phyloP scores from a whole-genome alignment of 2,888 invertebrate genomes.

The Eupithecia tripunctaria region DNA sequence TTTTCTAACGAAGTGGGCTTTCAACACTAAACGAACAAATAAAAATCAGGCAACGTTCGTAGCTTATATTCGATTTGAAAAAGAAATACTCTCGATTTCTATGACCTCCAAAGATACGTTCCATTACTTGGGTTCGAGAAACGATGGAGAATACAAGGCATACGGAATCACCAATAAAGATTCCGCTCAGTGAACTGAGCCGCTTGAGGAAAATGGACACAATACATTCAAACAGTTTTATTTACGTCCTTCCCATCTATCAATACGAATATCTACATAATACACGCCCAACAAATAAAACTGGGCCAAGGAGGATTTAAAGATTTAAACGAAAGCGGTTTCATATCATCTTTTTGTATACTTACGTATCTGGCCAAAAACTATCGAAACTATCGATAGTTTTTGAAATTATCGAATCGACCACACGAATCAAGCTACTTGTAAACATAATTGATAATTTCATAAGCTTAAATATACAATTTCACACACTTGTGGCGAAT shows the following conservation, averaged over 20 bases:
- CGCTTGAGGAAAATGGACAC: conserved; percentile 29
- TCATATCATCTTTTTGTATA: not conserved
- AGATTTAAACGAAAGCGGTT: not conserved
- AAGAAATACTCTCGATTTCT: not conserved
- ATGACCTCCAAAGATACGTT: not conserved
- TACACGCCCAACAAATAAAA: conserved; percentile 11
- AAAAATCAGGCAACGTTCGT: not conserved
- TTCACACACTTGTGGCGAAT: too few relatives aligned
- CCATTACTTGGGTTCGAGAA: conserved; percentile 15
- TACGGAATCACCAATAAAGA: conserved; percentile 15
- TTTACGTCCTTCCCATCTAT: conserved; percentile 26
- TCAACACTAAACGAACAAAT: not conserved
- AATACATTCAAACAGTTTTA: conserved; percentile 23
- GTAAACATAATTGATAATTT: not conserved
- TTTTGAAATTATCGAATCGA: not conserved
- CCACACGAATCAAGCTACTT: not conserved
- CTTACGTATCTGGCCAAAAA: not conserved
- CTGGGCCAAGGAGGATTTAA: not conserved
- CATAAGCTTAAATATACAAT: too few relatives aligned
- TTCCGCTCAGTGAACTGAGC: conserved; percentile 21
- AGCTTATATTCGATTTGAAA: not conserved
- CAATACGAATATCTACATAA: conserved; percentile 25
- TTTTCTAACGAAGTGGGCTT: not conserved
- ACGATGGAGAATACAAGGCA: conserved; percentile 14
- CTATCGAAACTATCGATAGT: not conserved